These are phyloP conservation scores for Saimiri boliviensis DNA, from an alignment of 2,113 vertebrate species.

Conservation along the genomic window DNA sequence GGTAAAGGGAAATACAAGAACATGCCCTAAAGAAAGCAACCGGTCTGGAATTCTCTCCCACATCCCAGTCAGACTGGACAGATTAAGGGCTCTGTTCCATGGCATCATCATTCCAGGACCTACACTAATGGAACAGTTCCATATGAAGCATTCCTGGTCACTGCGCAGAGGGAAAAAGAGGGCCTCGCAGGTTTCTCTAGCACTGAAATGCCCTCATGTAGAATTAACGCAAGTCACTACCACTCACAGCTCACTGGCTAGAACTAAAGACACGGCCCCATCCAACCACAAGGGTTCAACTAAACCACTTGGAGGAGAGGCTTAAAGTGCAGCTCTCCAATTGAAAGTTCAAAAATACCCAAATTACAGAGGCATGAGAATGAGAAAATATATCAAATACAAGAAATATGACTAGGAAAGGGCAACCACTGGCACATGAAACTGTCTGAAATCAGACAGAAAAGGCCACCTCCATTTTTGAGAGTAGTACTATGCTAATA, in stretches of 20 bases:
- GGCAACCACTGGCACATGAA: background rate
- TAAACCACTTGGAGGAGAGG: background rate
- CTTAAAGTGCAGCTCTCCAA: background rate
- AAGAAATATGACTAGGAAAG: conserved; percentile 2
- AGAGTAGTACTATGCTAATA: background rate
- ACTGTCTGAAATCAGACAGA: background rate
- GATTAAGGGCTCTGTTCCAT: background rate
- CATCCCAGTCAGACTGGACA: background rate
- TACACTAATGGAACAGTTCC: background rate
- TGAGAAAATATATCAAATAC: background rate
- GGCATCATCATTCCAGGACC: background rate
- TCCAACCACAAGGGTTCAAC: background rate
- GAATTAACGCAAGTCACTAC: background rate
- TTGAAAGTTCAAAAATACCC: background rate
- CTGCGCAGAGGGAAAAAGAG: background rate
- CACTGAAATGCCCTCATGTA: background rate
- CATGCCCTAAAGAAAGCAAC: background rate
- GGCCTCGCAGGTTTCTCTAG: background rate
- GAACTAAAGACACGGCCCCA: background rate
- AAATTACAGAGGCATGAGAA: background rate
- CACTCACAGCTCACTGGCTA: background rate
- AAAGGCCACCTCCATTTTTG: background rate
- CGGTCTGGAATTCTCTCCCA: background rate
- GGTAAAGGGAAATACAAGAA: background rate
- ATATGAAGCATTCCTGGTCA: background rate